phyloP scores from a whole-genome alignment of 2,888 invertebrate genomes.

The Drosophila nr. fundita region DNA sequence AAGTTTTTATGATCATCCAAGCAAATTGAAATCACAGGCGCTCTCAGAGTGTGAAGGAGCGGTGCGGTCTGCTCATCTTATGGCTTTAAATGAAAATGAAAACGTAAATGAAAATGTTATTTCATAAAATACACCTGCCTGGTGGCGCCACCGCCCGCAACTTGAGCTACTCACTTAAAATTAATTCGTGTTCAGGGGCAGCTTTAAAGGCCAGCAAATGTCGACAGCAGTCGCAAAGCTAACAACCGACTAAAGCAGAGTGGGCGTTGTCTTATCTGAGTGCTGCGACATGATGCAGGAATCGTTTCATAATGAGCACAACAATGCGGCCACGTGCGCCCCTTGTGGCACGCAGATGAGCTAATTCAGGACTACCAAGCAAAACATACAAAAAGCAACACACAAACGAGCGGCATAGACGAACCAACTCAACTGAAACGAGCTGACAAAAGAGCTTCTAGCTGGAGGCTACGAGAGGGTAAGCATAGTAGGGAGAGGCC shows the following conservation, averaged over 20 bases:
- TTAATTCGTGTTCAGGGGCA: slow-evolving; percentile 63
- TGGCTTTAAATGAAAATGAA: slow-evolving; percentile 44
- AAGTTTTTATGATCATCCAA: slow-evolving; percentile 65
- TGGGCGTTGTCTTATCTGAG: slow-evolving; percentile 35
- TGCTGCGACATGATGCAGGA: slow-evolving; percentile 61
- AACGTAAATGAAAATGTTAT: slow-evolving; percentile 62
- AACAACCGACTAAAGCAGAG: background rate
- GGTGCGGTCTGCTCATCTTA: slow-evolving; percentile 21
- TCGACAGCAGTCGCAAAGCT: slow-evolving; percentile 26
- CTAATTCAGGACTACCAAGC: slow-evolving; percentile 45
- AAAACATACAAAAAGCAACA: slow-evolving; percentile 29
- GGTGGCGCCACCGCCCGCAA: slow-evolving; percentile 4
- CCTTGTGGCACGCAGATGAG: slow-evolving; percentile 29
- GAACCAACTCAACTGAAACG: slow-evolving; percentile 31
- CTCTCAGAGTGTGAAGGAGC: slow-evolving; percentile 3
- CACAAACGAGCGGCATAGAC: slow-evolving; percentile 8
- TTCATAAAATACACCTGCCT: slow-evolving; percentile 67
- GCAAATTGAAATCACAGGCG: slow-evolving; percentile 72
- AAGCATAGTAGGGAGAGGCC: background rate
- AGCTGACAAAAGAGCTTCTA: slow-evolving; percentile 55
- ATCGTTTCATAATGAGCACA: slow-evolving; percentile 58
- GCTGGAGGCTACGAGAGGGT: background rate
- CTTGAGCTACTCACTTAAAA: slow-evolving; percentile 42
- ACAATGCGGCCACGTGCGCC: slow-evolving; percentile 60
- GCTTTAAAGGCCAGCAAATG: slow-evolving; percentile 48